A percentile compares a stretch with the other conserved stretches of the same genome.
phyloP scores from a whole-genome alignment of 1,140 invertebrate genomes.

The Tachypleus tridentatus region DNA sequence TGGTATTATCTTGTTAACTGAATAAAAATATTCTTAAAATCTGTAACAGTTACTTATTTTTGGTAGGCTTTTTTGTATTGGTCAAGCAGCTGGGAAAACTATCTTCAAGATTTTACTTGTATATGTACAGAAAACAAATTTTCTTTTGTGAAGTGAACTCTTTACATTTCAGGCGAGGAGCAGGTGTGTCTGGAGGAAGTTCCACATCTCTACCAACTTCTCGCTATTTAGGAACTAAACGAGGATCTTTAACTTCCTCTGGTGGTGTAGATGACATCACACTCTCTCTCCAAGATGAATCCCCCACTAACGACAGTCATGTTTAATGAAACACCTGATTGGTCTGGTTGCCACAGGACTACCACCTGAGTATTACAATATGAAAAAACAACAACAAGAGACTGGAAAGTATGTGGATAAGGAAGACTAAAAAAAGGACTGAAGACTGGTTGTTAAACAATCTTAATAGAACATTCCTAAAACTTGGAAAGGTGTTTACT shows the following conservation, averaged over 20 bases:
- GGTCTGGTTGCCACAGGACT: no score
- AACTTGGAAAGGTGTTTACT: no score
- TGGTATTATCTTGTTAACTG: neutral
- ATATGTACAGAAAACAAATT: conserved; percentile 1
- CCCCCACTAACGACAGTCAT: conserved; percentile 23
- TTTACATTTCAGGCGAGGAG: conserved; percentile 17
- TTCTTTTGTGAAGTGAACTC: conserved; percentile 4
- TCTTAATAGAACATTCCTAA: no score
- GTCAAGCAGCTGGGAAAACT: neutral
- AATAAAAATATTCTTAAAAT: neutral
- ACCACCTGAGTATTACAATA: no score
- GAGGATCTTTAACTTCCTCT: conserved; percentile 21
- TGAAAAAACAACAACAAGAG: no score
- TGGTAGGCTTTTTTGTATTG: neutral
- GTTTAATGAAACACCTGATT: conserved; percentile 3
- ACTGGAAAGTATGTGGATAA: no score
- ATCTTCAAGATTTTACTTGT: neutral
- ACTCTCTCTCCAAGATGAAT: conserved; percentile 19
- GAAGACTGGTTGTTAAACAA: no score
- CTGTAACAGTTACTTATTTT: neutral
- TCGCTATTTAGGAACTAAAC: conserved; percentile 16
- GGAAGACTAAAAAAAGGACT: no score
- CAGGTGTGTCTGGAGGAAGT: conserved; percentile 15
- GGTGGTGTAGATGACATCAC: conserved; percentile 22
- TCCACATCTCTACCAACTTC: conserved; percentile 10